Percentiles rank a stretch among this genome's conserved stretches.
Conservation (phyloP, 2,113 vertebrate species). For the Carassius auratus region DNA sequence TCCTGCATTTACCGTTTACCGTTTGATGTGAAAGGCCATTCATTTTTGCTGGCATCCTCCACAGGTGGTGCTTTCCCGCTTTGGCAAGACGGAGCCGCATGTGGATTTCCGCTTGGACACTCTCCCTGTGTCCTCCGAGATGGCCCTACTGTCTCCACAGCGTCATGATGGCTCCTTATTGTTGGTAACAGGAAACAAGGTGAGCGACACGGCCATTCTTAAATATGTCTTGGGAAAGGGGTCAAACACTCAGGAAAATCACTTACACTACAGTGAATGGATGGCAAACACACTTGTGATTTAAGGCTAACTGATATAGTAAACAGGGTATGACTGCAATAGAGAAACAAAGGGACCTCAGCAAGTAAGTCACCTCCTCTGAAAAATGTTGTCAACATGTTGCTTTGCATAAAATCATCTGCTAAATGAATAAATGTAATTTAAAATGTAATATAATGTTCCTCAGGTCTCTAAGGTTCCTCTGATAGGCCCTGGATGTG, state of each 20-base stretch:
- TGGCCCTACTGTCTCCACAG: conserved; percentile 73
- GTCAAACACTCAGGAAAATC: conserved; percentile 4
- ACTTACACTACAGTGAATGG: background rate
- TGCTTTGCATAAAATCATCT: background rate
- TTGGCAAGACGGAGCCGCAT: conserved; percentile 79
- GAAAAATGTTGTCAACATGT: background rate
- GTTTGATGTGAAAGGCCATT: conserved; percentile 32
- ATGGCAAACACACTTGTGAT: background rate
- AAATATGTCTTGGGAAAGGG: background rate
- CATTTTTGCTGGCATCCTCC: conserved; percentile 32
- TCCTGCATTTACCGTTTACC: background rate
- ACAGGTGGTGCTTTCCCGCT: conserved; percentile 88
- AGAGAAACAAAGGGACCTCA: background rate
- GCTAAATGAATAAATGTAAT: background rate
- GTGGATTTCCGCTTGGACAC: conserved; percentile 87
- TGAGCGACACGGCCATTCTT: conserved; percentile 62
- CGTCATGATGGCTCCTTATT: conserved; percentile 78
- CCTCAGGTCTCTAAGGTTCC: conserved; percentile 88
- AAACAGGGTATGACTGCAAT: conserved; percentile 3
- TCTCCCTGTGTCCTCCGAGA: conserved; percentile 80
- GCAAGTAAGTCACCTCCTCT: no score
- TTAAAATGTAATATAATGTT: background rate
- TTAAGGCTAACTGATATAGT: background rate
- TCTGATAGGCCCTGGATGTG: conserved; percentile 86
- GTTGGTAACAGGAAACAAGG: conserved; percentile 89